Evolutionary conservation across 64 coral and sea anemone genomes (phyloP), one percentile per base, ranked within the genome.

Genomic region (Exaiptasia diaphana): DNA sequence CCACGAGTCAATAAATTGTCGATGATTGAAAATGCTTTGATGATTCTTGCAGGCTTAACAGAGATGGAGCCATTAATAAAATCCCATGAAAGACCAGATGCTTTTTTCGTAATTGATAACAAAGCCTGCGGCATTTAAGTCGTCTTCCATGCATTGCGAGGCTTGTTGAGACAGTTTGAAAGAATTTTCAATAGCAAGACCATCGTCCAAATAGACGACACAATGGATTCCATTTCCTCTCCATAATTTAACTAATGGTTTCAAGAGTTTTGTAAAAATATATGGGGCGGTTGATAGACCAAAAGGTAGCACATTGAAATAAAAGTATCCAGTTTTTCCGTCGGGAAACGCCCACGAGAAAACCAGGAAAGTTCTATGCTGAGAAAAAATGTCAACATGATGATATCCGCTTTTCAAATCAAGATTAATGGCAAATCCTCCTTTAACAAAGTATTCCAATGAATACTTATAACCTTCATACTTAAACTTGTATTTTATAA

Each of bases 201-300:
- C 68, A 26, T 75, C 45, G 45, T 75, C 44, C 72, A 76, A 76
- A 28, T 50, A 76, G n/a, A 82, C 46, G 69, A 83, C 50, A 26
- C 63, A 70, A 71, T 60, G 50, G 38, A 83, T 17, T 40, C 65
- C 80, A 41, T 83, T 57, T 83, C 64, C 36, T 71, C 80, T 69
- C 80, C 65, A 71, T 67, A 46, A 71, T 42, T 83, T 83, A 67
- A 62, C 79, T 82, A 82, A 82, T 50, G 79, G 79, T 42, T 71
- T 83, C 80, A 83, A 71, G 50, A 81, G 38, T 25, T 81, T 81
- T 67, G 78, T 81, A 61, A 81, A 81, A 68, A 81, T 28, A 81
- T 77, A 77, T 54, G 74, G 50, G 74, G 52, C 74, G 23, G 74
- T 36, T 40, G 50, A 30, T 9, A 73, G 38, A 44, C 68, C 38